Conservation (phyloP, 2,113 vertebrate species). For the Daboia siamensis region DNA sequence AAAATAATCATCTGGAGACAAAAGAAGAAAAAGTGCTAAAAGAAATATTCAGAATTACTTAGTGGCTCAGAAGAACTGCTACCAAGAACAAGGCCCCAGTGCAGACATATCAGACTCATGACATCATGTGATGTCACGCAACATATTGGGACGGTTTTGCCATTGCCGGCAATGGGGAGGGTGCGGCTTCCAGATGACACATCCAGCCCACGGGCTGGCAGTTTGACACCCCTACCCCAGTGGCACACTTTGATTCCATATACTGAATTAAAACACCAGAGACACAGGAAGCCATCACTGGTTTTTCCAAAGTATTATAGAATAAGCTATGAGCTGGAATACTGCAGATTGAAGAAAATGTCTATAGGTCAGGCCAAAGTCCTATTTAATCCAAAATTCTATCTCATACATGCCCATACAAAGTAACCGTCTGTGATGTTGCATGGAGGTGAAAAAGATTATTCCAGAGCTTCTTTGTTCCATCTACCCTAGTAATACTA, state of each 20-base stretch:
- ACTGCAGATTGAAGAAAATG: not conserved
- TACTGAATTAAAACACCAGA: not conserved
- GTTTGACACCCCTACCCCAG: not conserved
- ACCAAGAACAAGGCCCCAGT: not conserved
- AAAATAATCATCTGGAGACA: constrained; percentile 5
- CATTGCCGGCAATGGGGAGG: no score
- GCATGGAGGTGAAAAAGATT: not conserved
- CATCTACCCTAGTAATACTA: not conserved
- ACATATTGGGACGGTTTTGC: no score
- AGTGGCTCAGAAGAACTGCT: not conserved
- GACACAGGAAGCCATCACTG: not conserved
- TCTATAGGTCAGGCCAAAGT: not conserved
- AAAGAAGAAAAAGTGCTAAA: not conserved
- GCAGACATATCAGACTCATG: no score
- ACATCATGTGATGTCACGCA: no score
- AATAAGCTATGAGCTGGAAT: not conserved
- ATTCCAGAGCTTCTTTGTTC: not conserved
- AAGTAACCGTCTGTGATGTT: not conserved
- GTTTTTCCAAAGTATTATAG: not conserved
- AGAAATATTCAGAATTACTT: no score
- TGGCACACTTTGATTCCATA: not conserved
- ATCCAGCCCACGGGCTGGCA: no score
- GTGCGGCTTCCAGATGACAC: no score
- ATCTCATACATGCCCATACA: not conserved
- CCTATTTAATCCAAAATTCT: not conserved